phyloP scores from a whole-genome alignment of 2,113 vertebrate genomes.

The Furnarius figulus region DNA sequence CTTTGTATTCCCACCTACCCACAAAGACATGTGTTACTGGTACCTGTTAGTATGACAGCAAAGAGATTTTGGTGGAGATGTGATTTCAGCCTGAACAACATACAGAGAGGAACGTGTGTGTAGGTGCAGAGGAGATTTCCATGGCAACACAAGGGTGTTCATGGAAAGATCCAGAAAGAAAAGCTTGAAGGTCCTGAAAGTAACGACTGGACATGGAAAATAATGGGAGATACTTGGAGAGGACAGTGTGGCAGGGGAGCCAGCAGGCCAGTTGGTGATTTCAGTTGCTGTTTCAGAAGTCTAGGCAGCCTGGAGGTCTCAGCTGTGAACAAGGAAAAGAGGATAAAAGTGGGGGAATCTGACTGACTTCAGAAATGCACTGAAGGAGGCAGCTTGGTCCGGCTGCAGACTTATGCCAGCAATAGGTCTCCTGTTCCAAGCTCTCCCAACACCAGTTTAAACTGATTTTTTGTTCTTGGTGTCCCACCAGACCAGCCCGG shows the following conservation, averaged over 20 bases:
- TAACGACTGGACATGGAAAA: not conserved
- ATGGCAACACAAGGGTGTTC: conserved; percentile 4
- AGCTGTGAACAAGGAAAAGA: not conserved
- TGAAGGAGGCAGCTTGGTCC: not conserved
- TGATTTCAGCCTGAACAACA: not conserved
- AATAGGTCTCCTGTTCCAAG: not conserved
- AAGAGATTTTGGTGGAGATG: not conserved
- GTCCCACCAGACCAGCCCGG: conserved; percentile 76
- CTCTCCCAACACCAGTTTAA: not conserved
- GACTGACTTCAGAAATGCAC: not conserved
- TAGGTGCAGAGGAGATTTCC: not conserved
- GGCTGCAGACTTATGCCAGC: not conserved
- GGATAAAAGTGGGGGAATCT: not conserved
- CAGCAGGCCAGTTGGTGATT: not conserved
- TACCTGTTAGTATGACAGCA: not conserved
- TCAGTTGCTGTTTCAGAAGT: not conserved
- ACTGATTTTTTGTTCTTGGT: fast-evolving
- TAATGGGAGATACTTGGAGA: not conserved
- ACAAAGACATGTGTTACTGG: not conserved
- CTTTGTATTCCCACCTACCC: not conserved
- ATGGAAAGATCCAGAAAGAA: not conserved
- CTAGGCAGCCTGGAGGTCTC: not conserved
- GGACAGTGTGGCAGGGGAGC: not conserved
- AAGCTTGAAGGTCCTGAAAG: not conserved
- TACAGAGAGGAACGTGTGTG: not conserved